Evolutionary conservation across 2,888 invertebrate species (phyloP).

Genomic region (Amorpha juglandis): DNA sequence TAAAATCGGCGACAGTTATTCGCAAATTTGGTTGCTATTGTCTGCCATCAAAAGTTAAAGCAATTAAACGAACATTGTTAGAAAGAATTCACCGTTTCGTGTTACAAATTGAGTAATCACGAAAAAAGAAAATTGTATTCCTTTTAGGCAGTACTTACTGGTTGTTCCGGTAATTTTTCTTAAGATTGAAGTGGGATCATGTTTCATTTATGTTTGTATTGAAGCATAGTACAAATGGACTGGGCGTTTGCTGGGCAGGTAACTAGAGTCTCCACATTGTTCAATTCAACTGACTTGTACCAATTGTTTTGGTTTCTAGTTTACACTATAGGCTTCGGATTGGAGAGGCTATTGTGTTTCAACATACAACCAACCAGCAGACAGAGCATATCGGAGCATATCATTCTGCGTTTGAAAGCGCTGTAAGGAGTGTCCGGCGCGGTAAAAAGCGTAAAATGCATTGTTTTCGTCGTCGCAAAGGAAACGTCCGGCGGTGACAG

Average conservation of each 20-base stretch:
- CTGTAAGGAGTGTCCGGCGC: conserved; percentile 61
- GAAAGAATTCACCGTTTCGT: not conserved
- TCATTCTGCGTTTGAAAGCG: conserved; percentile 66
- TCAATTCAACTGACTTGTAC: conserved; percentile 30
- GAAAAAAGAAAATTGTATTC: not conserved
- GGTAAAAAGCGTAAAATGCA: conserved; percentile 74
- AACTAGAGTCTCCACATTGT: conserved; percentile 32
- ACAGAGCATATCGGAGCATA: conserved; percentile 62
- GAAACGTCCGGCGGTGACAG: conserved; percentile 67
- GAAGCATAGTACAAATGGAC: not conserved
- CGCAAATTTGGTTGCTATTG: not conserved
- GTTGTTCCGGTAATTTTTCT: not conserved
- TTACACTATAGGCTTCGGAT: conserved; percentile 38
- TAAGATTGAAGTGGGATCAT: not conserved
- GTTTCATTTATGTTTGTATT: not conserved
- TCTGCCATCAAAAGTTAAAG: not conserved
- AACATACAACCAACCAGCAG: conserved; percentile 51
- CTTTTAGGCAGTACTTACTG: not conserved
- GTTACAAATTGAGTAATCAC: not conserved
- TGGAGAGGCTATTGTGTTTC: conserved; percentile 52
- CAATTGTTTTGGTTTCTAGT: conserved; percentile 43
- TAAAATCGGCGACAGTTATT: conserved; percentile 2
- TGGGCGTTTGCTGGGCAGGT: conserved; percentile 31
- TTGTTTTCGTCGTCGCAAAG: conserved; percentile 69
- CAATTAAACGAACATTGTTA: conserved; percentile 14